phyloP scores from a whole-genome alignment of 53 echinoderm and acorn worm genomes.

The Astropecten irregularis region DNA sequence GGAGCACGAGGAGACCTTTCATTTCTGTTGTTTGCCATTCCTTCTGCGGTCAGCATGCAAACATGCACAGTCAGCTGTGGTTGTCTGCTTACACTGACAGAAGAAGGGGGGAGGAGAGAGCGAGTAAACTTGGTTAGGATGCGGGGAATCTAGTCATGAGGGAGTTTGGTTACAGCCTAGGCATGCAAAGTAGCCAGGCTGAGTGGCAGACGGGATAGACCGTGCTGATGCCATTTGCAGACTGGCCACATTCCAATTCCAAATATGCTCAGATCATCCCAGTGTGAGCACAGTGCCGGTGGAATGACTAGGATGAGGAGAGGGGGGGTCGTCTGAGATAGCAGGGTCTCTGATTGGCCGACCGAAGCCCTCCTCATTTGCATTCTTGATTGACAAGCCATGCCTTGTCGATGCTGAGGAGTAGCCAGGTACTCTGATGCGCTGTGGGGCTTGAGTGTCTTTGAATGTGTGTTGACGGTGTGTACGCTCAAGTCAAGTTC shows the following conservation, averaged over 20 bases:
- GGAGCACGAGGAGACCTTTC: too few relatives aligned
- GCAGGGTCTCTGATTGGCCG: constrained; percentile 9
- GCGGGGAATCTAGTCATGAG: constrained; percentile 35
- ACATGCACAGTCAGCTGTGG: constrained; percentile 23
- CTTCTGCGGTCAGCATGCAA: not conserved
- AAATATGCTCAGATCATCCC: constrained; percentile 87
- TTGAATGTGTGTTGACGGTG: not conserved
- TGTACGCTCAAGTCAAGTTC: constrained; percentile 39
- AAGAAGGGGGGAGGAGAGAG: not conserved
- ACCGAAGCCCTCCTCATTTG: constrained; percentile 8
- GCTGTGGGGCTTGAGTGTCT: too few relatives aligned
- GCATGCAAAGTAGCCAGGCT: constrained; percentile 40
- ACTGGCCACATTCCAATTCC: constrained; percentile 90
- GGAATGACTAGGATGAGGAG: constrained; percentile 10
- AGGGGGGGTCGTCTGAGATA: not conserved
- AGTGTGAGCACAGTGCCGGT: constrained; percentile 45
- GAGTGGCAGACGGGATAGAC: constrained; percentile 3
- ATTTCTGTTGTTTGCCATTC: too few relatives aligned
- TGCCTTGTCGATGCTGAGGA: too few relatives aligned
- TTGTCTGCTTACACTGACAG: too few relatives aligned
- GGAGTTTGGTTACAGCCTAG: constrained; percentile 41
- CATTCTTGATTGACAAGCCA: constrained; percentile 39
- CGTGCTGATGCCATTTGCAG: constrained; percentile 47
- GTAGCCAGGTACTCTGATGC: too few relatives aligned
- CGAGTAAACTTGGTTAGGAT: constrained; percentile 27